Percentiles rank a stretch among this genome's conserved stretches.
These are phyloP conservation scores for Protodeltote pygarga DNA, from an alignment of 2,888 invertebrate genomes.

Conservation along the genomic window DNA sequence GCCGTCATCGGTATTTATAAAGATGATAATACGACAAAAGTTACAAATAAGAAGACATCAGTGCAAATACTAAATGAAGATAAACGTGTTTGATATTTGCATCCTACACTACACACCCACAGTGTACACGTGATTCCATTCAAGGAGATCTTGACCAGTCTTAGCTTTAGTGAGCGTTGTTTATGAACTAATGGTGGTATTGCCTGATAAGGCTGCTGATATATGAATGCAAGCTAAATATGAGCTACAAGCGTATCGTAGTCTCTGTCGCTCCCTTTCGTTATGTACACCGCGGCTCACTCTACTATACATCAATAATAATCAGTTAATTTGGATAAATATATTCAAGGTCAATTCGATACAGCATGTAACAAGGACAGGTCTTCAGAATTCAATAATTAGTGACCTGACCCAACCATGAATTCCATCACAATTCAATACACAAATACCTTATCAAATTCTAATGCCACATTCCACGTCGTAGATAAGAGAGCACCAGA, in stretches of 20 bases:
- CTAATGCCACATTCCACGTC: slow-evolving; percentile 34
- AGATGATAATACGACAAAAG: neutral
- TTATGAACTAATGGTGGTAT: slow-evolving; percentile 4
- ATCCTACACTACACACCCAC: slow-evolving; percentile 42
- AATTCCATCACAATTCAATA: too few relatives aligned
- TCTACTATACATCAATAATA: too few relatives aligned
- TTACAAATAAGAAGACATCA: neutral
- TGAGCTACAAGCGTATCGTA: too few relatives aligned
- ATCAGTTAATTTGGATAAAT: too few relatives aligned
- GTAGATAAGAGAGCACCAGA: slow-evolving; percentile 45
- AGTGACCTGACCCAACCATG: too few relatives aligned
- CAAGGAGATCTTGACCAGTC: slow-evolving; percentile 14
- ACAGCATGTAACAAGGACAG: too few relatives aligned
- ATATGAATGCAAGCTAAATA: too few relatives aligned
- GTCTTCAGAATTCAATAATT: too few relatives aligned
- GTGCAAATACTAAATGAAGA: neutral
- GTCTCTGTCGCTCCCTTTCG: too few relatives aligned
- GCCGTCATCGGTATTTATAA: neutral
- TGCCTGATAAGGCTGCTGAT: slow-evolving; percentile 9
- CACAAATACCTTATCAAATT: slow-evolving; percentile 39
- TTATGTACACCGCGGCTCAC: too few relatives aligned
- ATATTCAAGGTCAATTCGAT: too few relatives aligned
- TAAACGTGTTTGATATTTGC: slow-evolving; percentile 5
- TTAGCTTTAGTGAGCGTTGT: slow-evolving; percentile 1
- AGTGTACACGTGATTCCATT: slow-evolving; percentile 22